phyloP scores from a whole-genome alignment of 2,113 vertebrate genomes.

The Rhegmatorhina hoffmannsi region DNA sequence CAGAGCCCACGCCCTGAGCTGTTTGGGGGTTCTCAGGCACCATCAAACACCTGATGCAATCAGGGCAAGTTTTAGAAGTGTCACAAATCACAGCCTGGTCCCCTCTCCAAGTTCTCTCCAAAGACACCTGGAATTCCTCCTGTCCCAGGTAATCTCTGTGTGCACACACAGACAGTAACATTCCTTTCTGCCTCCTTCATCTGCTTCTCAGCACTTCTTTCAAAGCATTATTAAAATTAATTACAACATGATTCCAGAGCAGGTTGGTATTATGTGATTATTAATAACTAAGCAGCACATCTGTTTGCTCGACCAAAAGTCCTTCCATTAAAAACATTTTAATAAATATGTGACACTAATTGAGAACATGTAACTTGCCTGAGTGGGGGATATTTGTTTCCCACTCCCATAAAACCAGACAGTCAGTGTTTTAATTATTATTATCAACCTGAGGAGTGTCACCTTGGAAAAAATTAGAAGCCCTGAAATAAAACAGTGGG shows the following conservation, averaged over 20 bases:
- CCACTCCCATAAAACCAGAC: background rate
- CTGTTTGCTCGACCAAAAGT: background rate
- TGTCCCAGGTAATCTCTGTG: background rate
- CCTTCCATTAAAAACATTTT: background rate
- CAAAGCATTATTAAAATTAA: conserved; percentile 39
- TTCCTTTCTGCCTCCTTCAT: conserved; percentile 26
- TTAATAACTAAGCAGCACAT: background rate
- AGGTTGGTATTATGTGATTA: background rate
- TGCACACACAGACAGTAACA: background rate
- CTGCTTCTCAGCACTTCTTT: background rate
- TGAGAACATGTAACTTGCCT: background rate
- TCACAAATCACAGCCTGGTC: background rate
- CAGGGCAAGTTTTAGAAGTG: background rate
- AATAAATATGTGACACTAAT: background rate
- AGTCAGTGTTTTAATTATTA: background rate
- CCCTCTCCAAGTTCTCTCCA: background rate
- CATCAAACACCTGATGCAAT: background rate
- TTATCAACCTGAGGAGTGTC: background rate
- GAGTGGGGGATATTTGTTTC: background rate
- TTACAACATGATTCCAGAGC: conserved; percentile 28
- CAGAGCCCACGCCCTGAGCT: background rate
- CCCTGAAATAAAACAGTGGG: background rate
- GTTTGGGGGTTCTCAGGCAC: fast-evolving
- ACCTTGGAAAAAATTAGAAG: background rate
- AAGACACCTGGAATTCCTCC: background rate